These are phyloP conservation scores for Centropyge bicolor DNA, from an alignment of 2,797 vertebrate species.

Conservation along the genomic window DNA sequence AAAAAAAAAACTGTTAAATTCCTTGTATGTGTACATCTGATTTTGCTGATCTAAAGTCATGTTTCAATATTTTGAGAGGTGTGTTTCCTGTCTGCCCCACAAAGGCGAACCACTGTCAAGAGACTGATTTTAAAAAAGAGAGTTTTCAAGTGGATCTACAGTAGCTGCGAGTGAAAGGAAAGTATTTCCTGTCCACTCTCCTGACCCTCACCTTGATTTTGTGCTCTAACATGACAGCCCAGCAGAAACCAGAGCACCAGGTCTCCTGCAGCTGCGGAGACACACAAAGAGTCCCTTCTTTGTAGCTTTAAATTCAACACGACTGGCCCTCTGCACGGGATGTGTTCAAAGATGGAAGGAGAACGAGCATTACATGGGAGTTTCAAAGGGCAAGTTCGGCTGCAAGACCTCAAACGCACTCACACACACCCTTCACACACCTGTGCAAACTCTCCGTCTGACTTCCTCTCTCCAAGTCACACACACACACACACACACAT, in stretches of 20 bases:
- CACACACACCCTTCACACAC: conserved; percentile 64
- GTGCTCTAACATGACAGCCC: conserved; percentile 34
- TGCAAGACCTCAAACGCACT: conserved; percentile 57
- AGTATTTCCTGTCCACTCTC: conserved; percentile 7
- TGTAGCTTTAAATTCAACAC: conserved; percentile 52
- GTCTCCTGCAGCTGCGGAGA: conserved; percentile 50
- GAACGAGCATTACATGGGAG: conserved; percentile 35
- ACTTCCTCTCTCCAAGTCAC: conserved; percentile 62
- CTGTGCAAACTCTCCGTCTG: conserved; percentile 75
- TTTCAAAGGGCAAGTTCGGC: conserved; percentile 49
- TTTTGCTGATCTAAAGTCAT: neutral
- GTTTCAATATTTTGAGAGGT: neutral
- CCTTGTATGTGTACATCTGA: neutral
- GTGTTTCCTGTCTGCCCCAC: neutral
- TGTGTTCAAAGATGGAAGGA: conserved; percentile 57
- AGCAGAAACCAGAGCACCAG: conserved; percentile 33
- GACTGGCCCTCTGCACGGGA: conserved; percentile 34
- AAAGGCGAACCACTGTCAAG: neutral
- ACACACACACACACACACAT: conserved; percentile 43
- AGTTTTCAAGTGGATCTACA: neutral
- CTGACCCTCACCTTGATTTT: conserved; percentile 55
- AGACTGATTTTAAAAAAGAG: neutral
- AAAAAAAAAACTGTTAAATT: neutral
- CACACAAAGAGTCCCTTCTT: conserved; percentile 62
- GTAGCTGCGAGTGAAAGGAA: neutral